Conservation (phyloP, 2,888 invertebrate genomes). For the Dusona sp. region DNA sequence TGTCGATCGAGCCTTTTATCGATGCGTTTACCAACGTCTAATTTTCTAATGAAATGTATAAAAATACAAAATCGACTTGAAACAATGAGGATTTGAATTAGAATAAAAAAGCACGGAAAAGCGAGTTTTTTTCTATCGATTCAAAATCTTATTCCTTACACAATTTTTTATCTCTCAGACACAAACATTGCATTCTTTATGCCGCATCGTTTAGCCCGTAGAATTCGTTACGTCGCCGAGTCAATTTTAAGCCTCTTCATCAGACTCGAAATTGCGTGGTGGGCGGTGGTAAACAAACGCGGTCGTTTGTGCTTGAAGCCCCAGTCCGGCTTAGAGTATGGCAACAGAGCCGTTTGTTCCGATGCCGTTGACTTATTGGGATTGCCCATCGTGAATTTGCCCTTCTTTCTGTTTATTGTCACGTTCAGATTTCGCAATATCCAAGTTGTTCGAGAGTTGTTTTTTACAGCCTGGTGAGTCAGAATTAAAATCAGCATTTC, state of each 20-base stretch:
- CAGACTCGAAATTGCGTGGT: slow-evolving; percentile 70
- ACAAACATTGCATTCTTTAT: background rate
- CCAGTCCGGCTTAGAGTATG: slow-evolving; percentile 76
- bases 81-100: background rate
- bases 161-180: slow-evolving; percentile 17
- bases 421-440: slow-evolving; percentile 61
- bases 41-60: background rate
- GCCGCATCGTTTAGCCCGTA: background rate
- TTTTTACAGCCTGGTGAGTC: slow-evolving; percentile 48
- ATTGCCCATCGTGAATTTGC: slow-evolving; percentile 24
- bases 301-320: slow-evolving; percentile 73
- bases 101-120: background rate
- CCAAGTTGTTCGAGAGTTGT: slow-evolving; percentile 64
- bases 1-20: background rate
- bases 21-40: background rate
- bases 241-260: slow-evolving; percentile 68
- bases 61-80: background rate
- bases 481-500: background rate
- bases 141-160: slow-evolving; percentile 34
- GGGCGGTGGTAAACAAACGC: slow-evolving; percentile 72
- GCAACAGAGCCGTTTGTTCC: slow-evolving; percentile 67
- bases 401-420: slow-evolving; percentile 66
- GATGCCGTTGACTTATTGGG: slow-evolving; percentile 43
- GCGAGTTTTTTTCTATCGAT: slow-evolving; percentile 13
- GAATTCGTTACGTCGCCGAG: slow-evolving; percentile 47